Evolutionary conservation across 2,888 invertebrate species (phyloP), one percentile per base, ranked within the genome.

Genomic region (Pammene fasciana): DNA sequence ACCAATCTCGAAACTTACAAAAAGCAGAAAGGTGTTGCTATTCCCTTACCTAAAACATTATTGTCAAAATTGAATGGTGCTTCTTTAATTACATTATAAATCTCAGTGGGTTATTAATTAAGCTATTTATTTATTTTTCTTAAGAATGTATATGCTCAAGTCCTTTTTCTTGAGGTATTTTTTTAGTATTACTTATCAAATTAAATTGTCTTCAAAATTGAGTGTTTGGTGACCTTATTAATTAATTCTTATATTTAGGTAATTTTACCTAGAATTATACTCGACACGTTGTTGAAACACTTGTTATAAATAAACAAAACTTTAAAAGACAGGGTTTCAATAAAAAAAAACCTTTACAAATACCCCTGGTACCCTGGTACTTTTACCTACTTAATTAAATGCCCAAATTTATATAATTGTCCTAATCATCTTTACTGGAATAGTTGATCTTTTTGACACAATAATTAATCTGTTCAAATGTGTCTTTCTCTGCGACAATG

Each of bases 101-200:
- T 76, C 75, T 78, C 75, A 74, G 60, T 68, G 72, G 73, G 60
- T 71, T 67, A 66, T 56, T 68, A 61, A 68, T 66, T 73, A 65
- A 46, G 65, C 48, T 68, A 72, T 71, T 68, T 68, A 72, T 72
- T 72, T 74, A 73, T 66, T 68, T 54, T 72, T 55, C 57, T 72
- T 61, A 61, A 43, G 60, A 36, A 65, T 70, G 54, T 54, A 16
- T 55, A 55, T 46, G 14, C 54, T 55, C 54, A 54, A 45, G 65
- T 65, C 36, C 14, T 16, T 61, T 46, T 26, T 38, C 26, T 55
- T 61, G 55, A 60, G 52, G n/a, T 14, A 13, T 48, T 46, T 48
- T 46, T 5, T 57, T 43, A 65, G 16, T 48, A 46, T 38, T 65
- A 43, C 45, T 9, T 36, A 59, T 18, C 38, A 11, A 50, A 55